These are phyloP conservation scores for Anthopleura xanthogrammica DNA, from an alignment of 92 coral and sea anemone species.

Conservation along the genomic window DNA sequence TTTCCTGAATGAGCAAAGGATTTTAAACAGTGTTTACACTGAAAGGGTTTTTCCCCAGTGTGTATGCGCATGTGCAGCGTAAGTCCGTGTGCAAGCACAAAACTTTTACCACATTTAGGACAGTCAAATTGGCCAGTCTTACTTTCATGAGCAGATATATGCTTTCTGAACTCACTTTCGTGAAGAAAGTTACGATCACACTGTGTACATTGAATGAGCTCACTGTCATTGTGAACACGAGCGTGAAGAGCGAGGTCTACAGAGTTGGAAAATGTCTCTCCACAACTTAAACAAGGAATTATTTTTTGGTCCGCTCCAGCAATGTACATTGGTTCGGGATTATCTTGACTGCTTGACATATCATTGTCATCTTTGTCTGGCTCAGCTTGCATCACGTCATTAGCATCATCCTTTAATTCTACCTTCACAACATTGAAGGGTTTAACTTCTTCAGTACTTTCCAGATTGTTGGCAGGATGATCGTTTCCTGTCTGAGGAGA, in stretches of 20 bases:
- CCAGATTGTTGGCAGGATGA: not conserved
- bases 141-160: conserved; percentile 32
- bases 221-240: conserved; percentile 17
- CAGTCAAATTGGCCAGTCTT: conserved; percentile 25
- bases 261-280: conserved; percentile 24
- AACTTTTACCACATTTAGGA: conserved; percentile 38
- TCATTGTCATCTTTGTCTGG: not conserved
- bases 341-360: not conserved
- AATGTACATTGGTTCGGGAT: not conserved
- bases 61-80: conserved; percentile 37
- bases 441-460: not conserved
- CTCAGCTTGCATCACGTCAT: not conserved
- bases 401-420: not conserved
- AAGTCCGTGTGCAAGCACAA: conserved; percentile 40
- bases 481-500: not conserved
- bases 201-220: conserved; percentile 25
- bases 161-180: conserved; percentile 34
- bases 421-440: not conserved
- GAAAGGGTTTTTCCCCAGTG: conserved; percentile 42
- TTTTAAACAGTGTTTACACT: conserved; percentile 37
- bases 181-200: conserved; percentile 23
- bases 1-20: conserved; percentile 42
- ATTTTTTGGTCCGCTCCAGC: not conserved
- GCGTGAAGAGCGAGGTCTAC: conserved; percentile 29
- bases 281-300: conserved; percentile 29